These are phyloP conservation scores for Anneissia japonica DNA, from an alignment of 35 echinoderm and acorn worm species.

Conservation along the genomic window DNA sequence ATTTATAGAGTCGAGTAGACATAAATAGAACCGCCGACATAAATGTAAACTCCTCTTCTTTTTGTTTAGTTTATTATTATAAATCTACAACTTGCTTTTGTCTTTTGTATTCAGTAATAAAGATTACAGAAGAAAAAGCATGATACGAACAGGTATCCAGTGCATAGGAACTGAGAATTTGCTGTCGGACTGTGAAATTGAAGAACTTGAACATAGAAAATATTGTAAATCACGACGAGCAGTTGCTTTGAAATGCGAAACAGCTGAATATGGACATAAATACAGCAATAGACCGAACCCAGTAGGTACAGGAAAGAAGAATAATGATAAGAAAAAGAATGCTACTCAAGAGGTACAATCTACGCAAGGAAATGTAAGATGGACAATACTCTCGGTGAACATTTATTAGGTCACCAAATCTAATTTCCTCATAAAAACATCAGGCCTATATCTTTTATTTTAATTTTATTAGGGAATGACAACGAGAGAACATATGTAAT, in stretches of 20 bases:
- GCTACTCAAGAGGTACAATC: not conserved
- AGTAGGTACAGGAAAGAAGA: not conserved
- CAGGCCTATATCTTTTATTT: too few species aligned
- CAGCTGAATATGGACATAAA: not conserved
- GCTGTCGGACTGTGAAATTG: conserved; percentile 44
- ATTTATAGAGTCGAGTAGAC: not conserved
- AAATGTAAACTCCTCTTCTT: too few species aligned
- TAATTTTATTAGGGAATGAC: too few species aligned
- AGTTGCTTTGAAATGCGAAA: conserved; percentile 6
- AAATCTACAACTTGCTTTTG: too few species aligned
- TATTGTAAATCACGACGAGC: conserved; percentile 38
- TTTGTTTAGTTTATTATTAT: too few species aligned
- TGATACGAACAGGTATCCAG: conserved; percentile 37
- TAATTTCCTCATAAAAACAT: too few species aligned
- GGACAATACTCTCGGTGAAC: too few species aligned
- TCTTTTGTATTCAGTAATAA: too few species aligned
- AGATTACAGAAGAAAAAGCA: conserved; percentile 30
- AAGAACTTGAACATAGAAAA: conserved; percentile 38
- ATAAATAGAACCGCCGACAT: not conserved
- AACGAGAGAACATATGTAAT: too few species aligned
- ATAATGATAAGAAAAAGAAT: not conserved
- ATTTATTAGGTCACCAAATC: too few species aligned
- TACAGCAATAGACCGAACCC: not conserved
- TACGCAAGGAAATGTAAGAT: not conserved
- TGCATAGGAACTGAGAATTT: conserved; percentile 60